Conservation (phyloP, 2,888 invertebrate species). For the Leucophenga montana region DNA sequence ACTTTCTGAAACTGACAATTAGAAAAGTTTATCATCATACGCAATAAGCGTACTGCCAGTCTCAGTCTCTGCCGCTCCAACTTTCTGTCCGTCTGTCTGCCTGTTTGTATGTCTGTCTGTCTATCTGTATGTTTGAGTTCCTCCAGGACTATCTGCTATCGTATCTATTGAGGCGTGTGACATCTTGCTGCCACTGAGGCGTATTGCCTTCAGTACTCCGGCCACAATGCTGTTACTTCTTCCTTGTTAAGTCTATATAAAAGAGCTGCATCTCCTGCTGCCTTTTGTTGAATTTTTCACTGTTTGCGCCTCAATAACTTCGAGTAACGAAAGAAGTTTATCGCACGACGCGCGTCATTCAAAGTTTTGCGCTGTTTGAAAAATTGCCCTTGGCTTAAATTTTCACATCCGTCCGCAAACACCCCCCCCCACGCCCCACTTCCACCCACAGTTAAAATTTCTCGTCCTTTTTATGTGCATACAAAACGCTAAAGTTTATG, state of each 20-base stretch:
- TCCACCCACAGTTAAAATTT: too few species aligned
- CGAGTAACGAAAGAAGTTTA: slow-evolving; percentile 58
- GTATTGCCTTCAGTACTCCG: neutral
- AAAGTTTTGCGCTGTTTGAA: slow-evolving; percentile 48
- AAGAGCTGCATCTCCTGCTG: neutral
- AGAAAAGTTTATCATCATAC: slow-evolving; percentile 63
- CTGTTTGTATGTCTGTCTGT: neutral
- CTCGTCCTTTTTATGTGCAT: neutral
- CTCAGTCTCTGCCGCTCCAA: neutral
- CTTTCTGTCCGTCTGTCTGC: neutral
- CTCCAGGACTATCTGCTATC: slow-evolving; percentile 17
- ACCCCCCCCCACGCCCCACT: neutral
- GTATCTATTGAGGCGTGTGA: slow-evolving; percentile 20
- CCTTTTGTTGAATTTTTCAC: slow-evolving; percentile 13
- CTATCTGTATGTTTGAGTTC: neutral
- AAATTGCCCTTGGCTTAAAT: slow-evolving; percentile 48
- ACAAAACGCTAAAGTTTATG: slow-evolving; percentile 2
- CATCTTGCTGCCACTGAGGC: neutral
- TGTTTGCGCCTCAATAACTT: slow-evolving; percentile 64
- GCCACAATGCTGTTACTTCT: neutral
- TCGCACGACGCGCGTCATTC: slow-evolving; percentile 59
- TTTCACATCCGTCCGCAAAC: neutral
- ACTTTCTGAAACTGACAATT: slow-evolving; percentile 67
- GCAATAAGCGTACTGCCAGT: slow-evolving; percentile 35
- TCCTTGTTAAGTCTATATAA: slow-evolving; percentile 12